These are phyloP conservation scores for Conomelus anceps DNA, from an alignment of 2,888 invertebrate species.

Conservation along the genomic window DNA sequence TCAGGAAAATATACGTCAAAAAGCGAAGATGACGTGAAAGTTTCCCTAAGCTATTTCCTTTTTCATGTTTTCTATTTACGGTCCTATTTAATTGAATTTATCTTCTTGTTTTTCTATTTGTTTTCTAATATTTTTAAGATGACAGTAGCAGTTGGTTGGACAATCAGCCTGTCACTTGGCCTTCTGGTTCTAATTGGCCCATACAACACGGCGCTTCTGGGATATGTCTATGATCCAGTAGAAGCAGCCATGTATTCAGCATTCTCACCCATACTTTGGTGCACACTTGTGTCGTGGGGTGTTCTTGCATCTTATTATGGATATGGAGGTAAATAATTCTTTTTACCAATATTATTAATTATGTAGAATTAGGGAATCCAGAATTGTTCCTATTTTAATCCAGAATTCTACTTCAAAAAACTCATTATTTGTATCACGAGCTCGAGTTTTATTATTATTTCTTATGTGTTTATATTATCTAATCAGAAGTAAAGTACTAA, in stretches of 20 bases:
- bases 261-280: conserved; percentile 53
- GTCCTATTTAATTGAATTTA: conserved; percentile 21
- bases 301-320: conserved; percentile 51
- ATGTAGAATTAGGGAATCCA: no score
- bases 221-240: conserved; percentile 47
- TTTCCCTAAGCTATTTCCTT: no score
- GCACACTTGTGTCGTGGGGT: conserved; percentile 46
- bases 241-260: conserved; percentile 52
- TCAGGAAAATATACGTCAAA: no score
- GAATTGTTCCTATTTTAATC: no score
- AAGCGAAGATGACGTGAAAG: no score
- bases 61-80: background rate
- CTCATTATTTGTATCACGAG: no score
- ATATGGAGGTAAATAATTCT: conserved; percentile 45
- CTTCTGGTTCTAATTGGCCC: conserved; percentile 45
- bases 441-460: no score
- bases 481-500: no score
- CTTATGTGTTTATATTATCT: no score
- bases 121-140: background rate
- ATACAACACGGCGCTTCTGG: conserved; percentile 48
- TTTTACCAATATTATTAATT: no score
- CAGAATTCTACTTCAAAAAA: no score
- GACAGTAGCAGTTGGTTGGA: conserved; percentile 24
- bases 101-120: background rate
- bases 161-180: conserved; percentile 26